phyloP scores from a whole-genome alignment of 2,113 vertebrate species.

The Mobula hypostoma region DNA sequence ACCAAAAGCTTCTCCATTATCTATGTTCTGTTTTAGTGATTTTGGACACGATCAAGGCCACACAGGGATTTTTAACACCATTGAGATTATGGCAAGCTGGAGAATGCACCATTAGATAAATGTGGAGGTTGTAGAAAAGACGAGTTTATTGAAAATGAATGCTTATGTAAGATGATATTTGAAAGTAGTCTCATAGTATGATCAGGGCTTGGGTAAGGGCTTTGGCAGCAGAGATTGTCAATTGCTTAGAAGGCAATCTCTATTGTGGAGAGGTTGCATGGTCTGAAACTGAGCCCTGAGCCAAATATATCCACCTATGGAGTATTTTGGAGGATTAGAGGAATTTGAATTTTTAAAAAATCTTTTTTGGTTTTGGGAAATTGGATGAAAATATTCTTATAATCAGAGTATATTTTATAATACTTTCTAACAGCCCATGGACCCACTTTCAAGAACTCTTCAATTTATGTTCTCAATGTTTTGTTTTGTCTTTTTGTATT shows the following conservation, averaged over 20 bases:
- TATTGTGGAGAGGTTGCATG: background rate
- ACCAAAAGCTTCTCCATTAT: background rate
- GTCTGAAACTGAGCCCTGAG: background rate
- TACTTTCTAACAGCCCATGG: too few species aligned
- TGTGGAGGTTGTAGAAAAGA: background rate
- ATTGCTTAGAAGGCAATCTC: background rate
- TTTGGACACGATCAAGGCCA: background rate
- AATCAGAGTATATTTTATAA: background rate
- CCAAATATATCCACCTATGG: background rate
- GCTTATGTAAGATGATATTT: background rate
- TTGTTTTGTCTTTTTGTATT: too few species aligned
- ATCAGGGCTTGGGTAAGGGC: background rate
- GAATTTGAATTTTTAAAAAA: background rate
- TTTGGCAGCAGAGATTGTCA: background rate
- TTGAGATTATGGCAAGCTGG: background rate
- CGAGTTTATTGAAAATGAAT: background rate
- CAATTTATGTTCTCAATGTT: too few species aligned
- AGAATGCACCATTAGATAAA: background rate
- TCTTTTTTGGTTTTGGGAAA: background rate
- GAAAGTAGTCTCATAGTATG: background rate
- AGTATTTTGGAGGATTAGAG: background rate
- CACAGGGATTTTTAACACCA: background rate
- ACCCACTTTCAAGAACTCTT: too few species aligned
- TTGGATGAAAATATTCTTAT: background rate
- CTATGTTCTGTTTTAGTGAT: too few species aligned